Evolutionary conservation across 92 coral and sea anemone genomes (phyloP).

Genomic region (Bergia puertoricense): DNA sequence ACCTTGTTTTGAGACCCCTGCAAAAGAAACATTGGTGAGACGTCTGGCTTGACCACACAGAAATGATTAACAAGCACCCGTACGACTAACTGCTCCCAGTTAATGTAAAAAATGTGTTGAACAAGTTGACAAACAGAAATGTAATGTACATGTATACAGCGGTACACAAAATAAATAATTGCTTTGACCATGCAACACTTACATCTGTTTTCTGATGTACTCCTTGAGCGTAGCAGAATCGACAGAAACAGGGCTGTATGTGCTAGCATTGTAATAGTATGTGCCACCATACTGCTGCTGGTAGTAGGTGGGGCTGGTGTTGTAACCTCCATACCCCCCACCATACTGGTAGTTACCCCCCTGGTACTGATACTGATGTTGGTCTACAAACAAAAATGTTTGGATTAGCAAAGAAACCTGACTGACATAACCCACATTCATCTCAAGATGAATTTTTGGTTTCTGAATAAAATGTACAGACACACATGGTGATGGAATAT

Average conservation of each 20-base stretch:
- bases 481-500: no score
- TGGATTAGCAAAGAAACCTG: not conserved
- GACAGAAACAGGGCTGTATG: conserved; percentile 54
- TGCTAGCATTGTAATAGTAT: conserved; percentile 74
- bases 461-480: no score
- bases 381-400: conserved; percentile 43
- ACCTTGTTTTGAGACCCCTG: no score
- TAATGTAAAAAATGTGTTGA: no score
- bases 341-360: conserved; percentile 73
- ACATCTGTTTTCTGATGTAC: conserved; percentile 92
- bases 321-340: conserved; percentile 62
- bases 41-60: no score
- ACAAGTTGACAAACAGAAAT: no score
- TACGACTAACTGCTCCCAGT: no score
- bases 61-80: no score
- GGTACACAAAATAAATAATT: not conserved
- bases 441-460: not conserved
- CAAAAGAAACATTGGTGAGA: no score
- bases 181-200: conserved; percentile 36
- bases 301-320: conserved; percentile 81
- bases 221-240: conserved; percentile 77
- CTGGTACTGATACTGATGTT: conserved; percentile 78
- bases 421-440: not conserved
- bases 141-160: no score
- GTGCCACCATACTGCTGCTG: conserved; percentile 75